phyloP scores from a whole-genome alignment of 2,888 invertebrate genomes.

The Nysson spinosus region DNA sequence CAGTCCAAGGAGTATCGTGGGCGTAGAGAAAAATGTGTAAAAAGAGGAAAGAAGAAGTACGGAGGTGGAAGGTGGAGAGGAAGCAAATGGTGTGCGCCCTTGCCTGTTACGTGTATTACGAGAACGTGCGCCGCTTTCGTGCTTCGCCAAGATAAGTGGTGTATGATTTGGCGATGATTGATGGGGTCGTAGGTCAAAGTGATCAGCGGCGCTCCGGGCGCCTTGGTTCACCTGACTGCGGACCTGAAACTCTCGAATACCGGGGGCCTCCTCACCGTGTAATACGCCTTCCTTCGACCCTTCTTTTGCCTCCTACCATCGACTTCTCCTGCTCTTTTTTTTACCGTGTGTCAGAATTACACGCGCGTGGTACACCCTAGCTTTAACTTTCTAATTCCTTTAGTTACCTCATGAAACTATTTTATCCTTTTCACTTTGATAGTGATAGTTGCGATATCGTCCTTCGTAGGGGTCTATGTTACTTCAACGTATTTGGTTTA shows the following conservation, averaged over 20 bases:
- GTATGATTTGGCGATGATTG: conserved; percentile 77
- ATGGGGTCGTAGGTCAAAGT: conserved; percentile 75
- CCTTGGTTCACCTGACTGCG: conserved; percentile 71
- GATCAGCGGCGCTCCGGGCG: conserved; percentile 76
- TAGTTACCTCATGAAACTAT: not conserved
- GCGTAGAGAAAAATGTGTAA: conserved; percentile 11
- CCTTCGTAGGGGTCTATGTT: no score
- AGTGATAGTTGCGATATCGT: no score
- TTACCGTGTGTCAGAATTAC: conserved; percentile 1
- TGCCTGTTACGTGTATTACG: conserved; percentile 66
- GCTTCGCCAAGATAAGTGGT: conserved; percentile 71
- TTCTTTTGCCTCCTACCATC: conserved; percentile 13
- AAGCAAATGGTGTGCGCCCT: conserved; percentile 32
- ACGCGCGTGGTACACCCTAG: conserved; percentile 6
- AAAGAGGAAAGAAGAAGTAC: conserved; percentile 18
- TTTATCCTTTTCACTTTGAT: no score
- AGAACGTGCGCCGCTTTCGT: conserved; percentile 72
- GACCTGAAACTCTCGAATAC: conserved; percentile 49
- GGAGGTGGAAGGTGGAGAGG: conserved; percentile 1
- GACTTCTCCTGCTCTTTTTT: conserved; percentile 5
- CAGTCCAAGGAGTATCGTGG: conserved; percentile 32
- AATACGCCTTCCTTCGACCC: conserved; percentile 50
- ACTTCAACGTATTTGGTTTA: no score
- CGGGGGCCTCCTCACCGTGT: conserved; percentile 50
- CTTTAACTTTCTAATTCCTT: not conserved